Conservation (phyloP, 2,113 vertebrate genomes). For the Megaceryle torquata region DNA sequence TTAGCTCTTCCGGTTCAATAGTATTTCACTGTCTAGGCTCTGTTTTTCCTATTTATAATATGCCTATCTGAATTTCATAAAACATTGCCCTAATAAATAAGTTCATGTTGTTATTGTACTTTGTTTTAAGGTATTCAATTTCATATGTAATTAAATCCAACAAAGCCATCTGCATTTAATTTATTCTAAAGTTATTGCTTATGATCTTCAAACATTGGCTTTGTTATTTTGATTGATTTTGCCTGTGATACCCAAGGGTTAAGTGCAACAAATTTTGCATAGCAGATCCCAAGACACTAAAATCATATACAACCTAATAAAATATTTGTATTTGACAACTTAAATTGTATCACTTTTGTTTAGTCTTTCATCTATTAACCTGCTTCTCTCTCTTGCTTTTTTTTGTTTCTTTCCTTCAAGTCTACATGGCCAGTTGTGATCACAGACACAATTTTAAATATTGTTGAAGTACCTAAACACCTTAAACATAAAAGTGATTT, state of each 20-base stretch:
- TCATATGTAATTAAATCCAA: constrained; percentile 36
- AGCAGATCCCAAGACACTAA: not conserved
- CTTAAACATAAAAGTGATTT: not conserved
- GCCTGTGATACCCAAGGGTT: not conserved
- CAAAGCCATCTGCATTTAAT: constrained; percentile 14
- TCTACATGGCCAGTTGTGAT: not conserved
- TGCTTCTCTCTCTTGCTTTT: not conserved
- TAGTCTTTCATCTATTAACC: not conserved
- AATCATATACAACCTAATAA: not conserved
- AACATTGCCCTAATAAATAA: constrained; percentile 18
- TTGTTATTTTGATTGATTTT: constrained; percentile 12
- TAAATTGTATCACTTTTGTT: not conserved
- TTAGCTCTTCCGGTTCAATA: not conserved
- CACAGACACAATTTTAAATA: not conserved
- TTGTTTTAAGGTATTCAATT: constrained; percentile 37
- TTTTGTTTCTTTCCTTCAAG: not conserved
- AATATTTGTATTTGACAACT: not conserved
- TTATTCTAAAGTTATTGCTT: constrained; percentile 9
- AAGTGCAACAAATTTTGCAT: not conserved
- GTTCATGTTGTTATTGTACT: constrained; percentile 5
- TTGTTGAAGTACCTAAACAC: not conserved
- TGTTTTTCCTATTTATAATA: not conserved
- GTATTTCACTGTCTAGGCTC: not conserved
- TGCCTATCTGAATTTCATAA: not conserved
- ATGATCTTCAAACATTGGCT: not conserved